phyloP scores from a whole-genome alignment of 2,113 vertebrate genomes.

The Serilophus lunatus region DNA sequence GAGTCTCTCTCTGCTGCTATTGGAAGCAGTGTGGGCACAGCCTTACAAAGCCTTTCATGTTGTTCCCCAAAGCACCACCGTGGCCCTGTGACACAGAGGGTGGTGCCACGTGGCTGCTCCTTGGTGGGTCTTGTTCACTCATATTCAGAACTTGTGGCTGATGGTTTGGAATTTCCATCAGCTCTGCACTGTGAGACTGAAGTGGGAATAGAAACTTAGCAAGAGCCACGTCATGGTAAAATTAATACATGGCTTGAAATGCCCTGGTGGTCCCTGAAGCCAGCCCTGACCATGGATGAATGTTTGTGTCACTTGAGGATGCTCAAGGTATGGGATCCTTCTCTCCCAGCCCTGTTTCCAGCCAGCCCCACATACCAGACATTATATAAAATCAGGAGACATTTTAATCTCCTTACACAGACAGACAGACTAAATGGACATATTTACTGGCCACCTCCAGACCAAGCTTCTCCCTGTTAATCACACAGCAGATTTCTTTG shows the following conservation, averaged over 20 bases:
- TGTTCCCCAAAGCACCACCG: background rate
- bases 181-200: background rate
- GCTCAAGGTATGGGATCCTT: background rate
- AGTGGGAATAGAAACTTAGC: slow-evolving; percentile 33
- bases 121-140: background rate
- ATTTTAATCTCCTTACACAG: background rate
- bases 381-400: background rate
- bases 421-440: background rate
- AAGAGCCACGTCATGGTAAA: background rate
- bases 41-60: background rate
- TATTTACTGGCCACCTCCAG: background rate
- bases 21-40: background rate
- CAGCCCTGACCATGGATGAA: background rate
- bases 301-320: slow-evolving; percentile 26
- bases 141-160: background rate
- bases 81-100: background rate
- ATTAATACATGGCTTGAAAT: background rate
- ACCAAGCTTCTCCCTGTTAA: background rate
- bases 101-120: background rate
- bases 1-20: background rate
- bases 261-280: background rate
- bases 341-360: background rate
- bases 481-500: background rate
- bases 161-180: slow-evolving; percentile 41
- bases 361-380: slow-evolving; percentile 10